A percentile compares a stretch with the other conserved stretches of the same genome.
Conservation (phyloP, 2,113 vertebrate genomes). For the Sphaerodactylus townsendi region DNA sequence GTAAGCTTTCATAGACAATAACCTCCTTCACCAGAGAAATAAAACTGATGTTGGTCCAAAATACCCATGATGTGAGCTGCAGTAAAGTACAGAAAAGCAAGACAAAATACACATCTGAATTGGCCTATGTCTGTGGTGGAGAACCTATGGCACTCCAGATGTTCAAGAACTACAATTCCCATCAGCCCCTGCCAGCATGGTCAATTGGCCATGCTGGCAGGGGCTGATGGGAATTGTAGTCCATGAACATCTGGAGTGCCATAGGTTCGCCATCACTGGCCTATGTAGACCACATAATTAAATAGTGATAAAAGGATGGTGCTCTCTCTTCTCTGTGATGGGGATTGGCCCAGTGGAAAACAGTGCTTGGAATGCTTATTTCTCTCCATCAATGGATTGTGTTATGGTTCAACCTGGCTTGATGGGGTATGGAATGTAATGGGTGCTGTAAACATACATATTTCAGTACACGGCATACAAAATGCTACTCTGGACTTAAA, state of each 20-base stretch:
- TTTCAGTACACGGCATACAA: neutral
- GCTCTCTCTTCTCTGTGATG: too few relatives aligned
- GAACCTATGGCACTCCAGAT: too few relatives aligned
- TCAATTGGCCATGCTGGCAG: too few relatives aligned
- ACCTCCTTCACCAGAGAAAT: neutral
- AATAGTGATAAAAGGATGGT: neutral
- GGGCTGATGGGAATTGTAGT: too few relatives aligned
- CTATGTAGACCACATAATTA: neutral
- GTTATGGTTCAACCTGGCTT: neutral
- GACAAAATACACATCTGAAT: neutral
- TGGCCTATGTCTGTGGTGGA: too few relatives aligned
- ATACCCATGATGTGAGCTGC: neutral
- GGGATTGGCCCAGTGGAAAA: neutral
- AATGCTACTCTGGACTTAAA: too few relatives aligned
- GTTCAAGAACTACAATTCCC: too few relatives aligned
- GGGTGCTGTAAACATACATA: neutral
- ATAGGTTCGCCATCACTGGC: too few relatives aligned
- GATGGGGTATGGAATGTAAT: neutral
- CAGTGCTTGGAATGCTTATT: neutral
- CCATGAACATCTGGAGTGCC: too few relatives aligned
- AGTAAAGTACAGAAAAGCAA: neutral
- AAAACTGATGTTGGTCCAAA: neutral
- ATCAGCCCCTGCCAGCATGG: too few relatives aligned
- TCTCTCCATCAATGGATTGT: neutral
- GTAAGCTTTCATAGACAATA: neutral